phyloP scores from a whole-genome alignment of 2,888 invertebrate species.

The Melinaea marsaeus region DNA sequence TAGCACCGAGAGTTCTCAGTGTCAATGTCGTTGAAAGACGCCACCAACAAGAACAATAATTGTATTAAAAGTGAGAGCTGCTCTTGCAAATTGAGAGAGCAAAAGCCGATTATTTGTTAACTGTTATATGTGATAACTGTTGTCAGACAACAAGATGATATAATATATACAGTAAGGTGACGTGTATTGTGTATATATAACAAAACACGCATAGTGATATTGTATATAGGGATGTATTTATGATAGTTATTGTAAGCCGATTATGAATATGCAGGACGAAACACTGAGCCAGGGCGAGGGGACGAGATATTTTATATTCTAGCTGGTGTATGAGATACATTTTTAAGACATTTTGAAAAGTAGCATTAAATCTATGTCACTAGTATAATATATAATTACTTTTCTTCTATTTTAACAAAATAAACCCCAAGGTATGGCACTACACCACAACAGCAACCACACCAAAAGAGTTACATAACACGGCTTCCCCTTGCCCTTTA shows the following conservation, averaged over 20 bases:
- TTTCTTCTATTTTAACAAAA: no score
- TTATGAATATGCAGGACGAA: conserved; percentile 42
- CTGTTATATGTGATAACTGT: conserved; percentile 20
- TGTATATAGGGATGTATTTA: conserved; percentile 52
- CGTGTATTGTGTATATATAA: not conserved
- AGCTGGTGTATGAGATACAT: no score
- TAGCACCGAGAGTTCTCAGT: no score
- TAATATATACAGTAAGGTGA: conserved; percentile 29
- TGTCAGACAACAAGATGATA: not conserved
- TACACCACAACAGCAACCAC: no score
- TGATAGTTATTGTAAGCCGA: conserved; percentile 12
- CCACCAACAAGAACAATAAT: conserved; percentile 46
- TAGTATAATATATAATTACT: no score
- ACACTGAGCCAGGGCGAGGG: conserved; percentile 66
- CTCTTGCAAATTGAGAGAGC: conserved; percentile 62
- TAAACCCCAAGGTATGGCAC: no score
- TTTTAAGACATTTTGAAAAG: no score
- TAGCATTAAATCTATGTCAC: no score
- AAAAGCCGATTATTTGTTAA: conserved; percentile 63
- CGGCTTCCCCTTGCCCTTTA: no score
- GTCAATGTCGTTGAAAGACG: conserved; percentile 17
- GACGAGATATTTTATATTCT: conserved; percentile 13
- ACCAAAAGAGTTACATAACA: no score
- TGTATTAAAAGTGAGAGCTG: conserved; percentile 62
- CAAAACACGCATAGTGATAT: conserved; percentile 34